Conservation (phyloP, 2,113 vertebrate species). For the Petaurus breviceps region DNA sequence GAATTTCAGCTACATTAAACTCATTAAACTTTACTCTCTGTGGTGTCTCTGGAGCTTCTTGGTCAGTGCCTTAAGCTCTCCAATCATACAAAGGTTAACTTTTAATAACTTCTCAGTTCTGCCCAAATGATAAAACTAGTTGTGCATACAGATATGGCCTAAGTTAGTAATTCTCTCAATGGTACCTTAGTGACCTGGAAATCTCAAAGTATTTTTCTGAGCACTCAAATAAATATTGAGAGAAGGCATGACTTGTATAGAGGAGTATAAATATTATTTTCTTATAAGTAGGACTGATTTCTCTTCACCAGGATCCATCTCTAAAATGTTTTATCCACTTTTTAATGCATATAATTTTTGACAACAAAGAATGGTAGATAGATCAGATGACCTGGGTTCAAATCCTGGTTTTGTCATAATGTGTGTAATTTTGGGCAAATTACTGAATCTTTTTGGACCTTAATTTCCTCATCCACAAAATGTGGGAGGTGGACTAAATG, state of each 20-base stretch:
- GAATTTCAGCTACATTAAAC: not conserved
- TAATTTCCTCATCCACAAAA: not conserved
- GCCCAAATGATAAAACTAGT: not conserved
- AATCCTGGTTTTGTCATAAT: not conserved
- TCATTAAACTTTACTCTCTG: slow-evolving; percentile 4
- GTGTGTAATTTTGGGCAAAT: not conserved
- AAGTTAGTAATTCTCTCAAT: not conserved
- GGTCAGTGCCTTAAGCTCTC: slow-evolving; percentile 27
- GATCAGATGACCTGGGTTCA: not conserved
- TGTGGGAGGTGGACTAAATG: not conserved
- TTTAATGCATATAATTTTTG: not conserved
- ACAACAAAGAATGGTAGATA: not conserved
- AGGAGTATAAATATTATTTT: not conserved
- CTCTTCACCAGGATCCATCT: not conserved
- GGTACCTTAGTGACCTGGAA: not conserved
- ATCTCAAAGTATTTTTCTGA: not conserved
- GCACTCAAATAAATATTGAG: not conserved
- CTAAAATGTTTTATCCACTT: not conserved
- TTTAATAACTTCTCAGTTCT: slow-evolving; percentile 18
- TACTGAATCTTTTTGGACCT: not conserved
- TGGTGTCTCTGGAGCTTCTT: slow-evolving; percentile 15
- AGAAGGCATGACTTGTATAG: not conserved
- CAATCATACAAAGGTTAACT: slow-evolving; percentile 38
- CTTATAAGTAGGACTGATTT: not conserved
- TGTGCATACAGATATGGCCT: not conserved